Conservation (phyloP, 2,888 invertebrate genomes). For the Ephialtes manifestator region DNA sequence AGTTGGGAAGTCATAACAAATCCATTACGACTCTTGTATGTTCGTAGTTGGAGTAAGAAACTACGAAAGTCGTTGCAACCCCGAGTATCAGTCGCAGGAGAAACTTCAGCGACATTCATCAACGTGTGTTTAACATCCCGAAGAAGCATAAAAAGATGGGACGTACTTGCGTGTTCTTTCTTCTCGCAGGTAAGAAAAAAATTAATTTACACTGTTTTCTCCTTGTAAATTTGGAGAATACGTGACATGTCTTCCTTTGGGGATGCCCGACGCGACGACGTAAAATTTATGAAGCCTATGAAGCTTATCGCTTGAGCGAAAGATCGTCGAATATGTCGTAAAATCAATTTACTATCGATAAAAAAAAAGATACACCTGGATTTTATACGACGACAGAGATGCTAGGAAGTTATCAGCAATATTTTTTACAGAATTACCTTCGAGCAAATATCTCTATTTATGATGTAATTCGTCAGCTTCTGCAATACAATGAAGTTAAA, state of each 20-base stretch:
- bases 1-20: neutral
- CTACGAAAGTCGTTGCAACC: neutral
- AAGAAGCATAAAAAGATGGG: conserved; percentile 70
- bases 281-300: conserved; percentile 23
- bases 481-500: neutral
- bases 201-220: conserved; percentile 38
- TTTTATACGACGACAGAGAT: neutral
- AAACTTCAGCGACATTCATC: neutral
- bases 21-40: neutral
- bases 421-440: neutral
- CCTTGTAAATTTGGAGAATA: conserved; percentile 31
- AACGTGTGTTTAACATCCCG: neutral
- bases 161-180: conserved; percentile 73
- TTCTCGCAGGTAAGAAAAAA: conserved; percentile 76
- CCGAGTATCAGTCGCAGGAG: neutral
- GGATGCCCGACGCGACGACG: neutral
- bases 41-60: conserved; percentile 20
- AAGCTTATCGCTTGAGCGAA: neutral
- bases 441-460: conserved; percentile 9
- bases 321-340: neutral
- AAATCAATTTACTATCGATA: conserved; percentile 11
- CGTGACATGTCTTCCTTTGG: neutral
- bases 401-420: neutral
- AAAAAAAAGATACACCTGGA: conserved; percentile 2
- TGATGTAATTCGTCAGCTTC: neutral